Percentiles rank a stretch among this genome's conserved stretches.
These are phyloP conservation scores for Ageneiosus marmoratus DNA, from an alignment of 2,113 vertebrate genomes.

Conservation along the genomic window DNA sequence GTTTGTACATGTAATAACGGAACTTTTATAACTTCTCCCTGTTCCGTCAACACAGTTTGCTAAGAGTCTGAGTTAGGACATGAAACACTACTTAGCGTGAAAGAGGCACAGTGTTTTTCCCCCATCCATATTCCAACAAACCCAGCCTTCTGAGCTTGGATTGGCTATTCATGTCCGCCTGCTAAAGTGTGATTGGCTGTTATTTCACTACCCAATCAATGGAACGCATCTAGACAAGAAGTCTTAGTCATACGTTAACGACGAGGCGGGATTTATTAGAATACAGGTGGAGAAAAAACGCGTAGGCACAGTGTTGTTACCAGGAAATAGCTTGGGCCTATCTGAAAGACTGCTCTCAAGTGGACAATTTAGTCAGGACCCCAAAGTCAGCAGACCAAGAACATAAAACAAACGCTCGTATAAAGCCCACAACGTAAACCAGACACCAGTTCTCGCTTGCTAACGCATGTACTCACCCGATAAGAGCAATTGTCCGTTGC, in stretches of 20 bases:
- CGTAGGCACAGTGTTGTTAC: conserved; percentile 37
- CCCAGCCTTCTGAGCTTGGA: not conserved
- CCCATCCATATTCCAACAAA: conserved; percentile 9
- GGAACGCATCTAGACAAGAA: not conserved
- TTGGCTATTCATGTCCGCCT: not conserved
- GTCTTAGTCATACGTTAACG: no score
- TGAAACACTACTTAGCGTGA: conserved; percentile 8
- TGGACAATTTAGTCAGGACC: not conserved
- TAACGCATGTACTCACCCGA: conserved; percentile 50
- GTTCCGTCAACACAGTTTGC: conserved; percentile 29
- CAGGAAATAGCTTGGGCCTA: conserved; percentile 59
- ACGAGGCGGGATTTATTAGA: not conserved
- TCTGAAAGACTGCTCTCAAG: conserved; percentile 42
- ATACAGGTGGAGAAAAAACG: conserved; percentile 4
- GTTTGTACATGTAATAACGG: not conserved
- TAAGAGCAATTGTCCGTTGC: conserved; percentile 49
- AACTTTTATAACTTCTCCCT: conserved; percentile 51
- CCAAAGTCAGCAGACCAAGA: not conserved
- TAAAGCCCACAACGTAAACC: not conserved
- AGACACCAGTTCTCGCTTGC: not conserved
- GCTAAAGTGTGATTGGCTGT: not conserved
- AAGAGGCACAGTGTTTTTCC: not conserved
- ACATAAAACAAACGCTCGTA: not conserved
- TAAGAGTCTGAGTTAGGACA: not conserved
- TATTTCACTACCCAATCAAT: not conserved